Percentiles rank a stretch among this genome's conserved stretches.
Evolutionary conservation across 2,113 vertebrate genomes (phyloP).

Genomic region (Eublepharis macularius): DNA sequence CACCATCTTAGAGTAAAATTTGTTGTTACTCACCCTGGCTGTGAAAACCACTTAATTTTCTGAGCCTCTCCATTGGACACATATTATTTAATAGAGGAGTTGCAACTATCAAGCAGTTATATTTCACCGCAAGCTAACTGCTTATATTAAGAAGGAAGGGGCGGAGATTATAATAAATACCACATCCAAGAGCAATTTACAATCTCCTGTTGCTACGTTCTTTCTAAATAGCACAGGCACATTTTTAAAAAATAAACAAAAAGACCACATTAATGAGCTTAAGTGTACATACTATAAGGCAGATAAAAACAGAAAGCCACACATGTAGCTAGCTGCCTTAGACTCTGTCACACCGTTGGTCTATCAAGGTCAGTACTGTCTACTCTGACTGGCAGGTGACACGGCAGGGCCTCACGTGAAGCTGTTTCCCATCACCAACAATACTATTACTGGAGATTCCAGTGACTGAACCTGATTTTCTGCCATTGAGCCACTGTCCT

Average conservation of each 20-base stretch:
- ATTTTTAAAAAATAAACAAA: slow-evolving; percentile 33
- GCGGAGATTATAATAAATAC: slow-evolving; percentile 45
- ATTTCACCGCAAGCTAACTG: slow-evolving; percentile 42
- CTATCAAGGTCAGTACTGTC: too few species aligned
- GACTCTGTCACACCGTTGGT: too few species aligned
- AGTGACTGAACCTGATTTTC: too few species aligned
- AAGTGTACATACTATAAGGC: background rate
- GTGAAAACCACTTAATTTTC: slow-evolving; percentile 34
- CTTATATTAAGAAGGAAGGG: slow-evolving; percentile 72
- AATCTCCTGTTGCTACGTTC: slow-evolving; percentile 73
- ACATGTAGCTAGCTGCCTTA: too few species aligned
- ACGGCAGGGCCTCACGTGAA: too few species aligned
- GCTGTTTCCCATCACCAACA: too few species aligned
- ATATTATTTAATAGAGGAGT: slow-evolving; percentile 24
- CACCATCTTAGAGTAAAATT: background rate
- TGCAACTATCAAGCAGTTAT: background rate
- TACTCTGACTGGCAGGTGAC: too few species aligned
- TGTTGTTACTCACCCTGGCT: slow-evolving; percentile 60
- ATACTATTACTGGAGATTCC: too few species aligned
- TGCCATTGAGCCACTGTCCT: too few species aligned
- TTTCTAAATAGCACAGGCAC: slow-evolving; percentile 37
- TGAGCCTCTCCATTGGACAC: slow-evolving; percentile 63
- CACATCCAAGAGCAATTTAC: slow-evolving; percentile 62
- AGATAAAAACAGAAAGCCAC: slow-evolving; percentile 1
- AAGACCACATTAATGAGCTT: slow-evolving; percentile 30